Percentiles rank a stretch among this genome's conserved stretches.
phyloP scores from a whole-genome alignment of 2,797 vertebrate genomes.

The Danio albolineatus region DNA sequence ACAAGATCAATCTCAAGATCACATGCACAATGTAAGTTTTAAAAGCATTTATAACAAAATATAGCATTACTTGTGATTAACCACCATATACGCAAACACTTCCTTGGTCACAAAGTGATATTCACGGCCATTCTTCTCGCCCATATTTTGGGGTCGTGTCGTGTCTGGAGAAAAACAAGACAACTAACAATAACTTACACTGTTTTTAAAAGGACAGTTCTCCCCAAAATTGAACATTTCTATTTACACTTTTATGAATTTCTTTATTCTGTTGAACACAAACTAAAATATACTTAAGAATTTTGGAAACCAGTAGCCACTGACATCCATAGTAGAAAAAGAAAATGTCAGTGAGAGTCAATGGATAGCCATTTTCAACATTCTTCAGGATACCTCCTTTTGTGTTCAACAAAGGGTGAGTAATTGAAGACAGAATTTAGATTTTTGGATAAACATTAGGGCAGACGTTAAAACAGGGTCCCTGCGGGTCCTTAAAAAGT shows the following conservation, averaged over 20 bases:
- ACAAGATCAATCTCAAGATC: background rate
- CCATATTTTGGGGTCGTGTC: slow-evolving; percentile 86
- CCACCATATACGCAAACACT: slow-evolving; percentile 90
- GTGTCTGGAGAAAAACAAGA: slow-evolving; percentile 79
- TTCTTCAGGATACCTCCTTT: no score
- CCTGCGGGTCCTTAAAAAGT: no score
- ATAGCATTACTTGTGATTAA: slow-evolving; percentile 83
- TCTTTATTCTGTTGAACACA: no score
- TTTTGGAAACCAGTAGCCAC: background rate
- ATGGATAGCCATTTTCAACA: no score
- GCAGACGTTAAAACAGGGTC: background rate
- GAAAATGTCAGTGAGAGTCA: no score
- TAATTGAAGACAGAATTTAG: no score
- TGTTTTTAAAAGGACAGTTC: background rate
- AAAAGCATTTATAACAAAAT: background rate
- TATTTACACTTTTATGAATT: no score
- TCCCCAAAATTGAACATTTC: no score
- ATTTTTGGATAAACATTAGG: background rate
- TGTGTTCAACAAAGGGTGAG: no score
- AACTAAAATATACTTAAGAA: background rate
- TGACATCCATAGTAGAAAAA: no score
- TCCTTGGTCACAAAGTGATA: slow-evolving; percentile 92
- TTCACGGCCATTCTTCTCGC: slow-evolving; percentile 87
- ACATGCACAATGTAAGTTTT: background rate
- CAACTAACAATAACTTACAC: background rate